Evolutionary conservation across 1,140 invertebrate species (phyloP), one percentile per base, ranked within the genome.

Genomic region (Harpegnathos saltator): DNA sequence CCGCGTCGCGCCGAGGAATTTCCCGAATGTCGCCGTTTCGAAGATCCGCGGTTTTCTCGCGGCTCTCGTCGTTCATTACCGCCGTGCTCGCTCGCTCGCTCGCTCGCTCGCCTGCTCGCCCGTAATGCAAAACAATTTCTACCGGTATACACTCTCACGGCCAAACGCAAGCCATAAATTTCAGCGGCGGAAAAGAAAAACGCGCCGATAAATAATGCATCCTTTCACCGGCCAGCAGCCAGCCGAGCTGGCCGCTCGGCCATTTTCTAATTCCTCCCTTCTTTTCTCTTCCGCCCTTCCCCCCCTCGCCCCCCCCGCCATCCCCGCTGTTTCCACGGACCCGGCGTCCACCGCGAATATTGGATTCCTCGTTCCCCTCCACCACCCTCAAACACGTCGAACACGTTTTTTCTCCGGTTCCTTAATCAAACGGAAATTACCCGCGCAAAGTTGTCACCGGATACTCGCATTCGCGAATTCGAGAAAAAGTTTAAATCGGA

Each of bases 401-500:
- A 56, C 50, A 44, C 69, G 15, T 54, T 69, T 66, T 84, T 63
- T 58, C 48, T 52, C 62, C 66, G 68, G 72, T 85, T 84, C 85
- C 85, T 91, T 91, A 90, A 91, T 91, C 89, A 92, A 93, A 91
- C 92, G 92, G 92, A 93, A 93, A 93, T 93, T 93, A 93, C 91
- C 92, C 86, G 89, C 83, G 88, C 87, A 88, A 91, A 91, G 90
- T 92, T 93, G 91, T 92, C 72, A 52, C 66, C 50, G 44, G 69
- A 63, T 69, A 58, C 50, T 56, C 73, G 54, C 58, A 88, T 89
- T 89, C 89, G 85, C 82, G 66, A 77, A 84, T 86, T 83, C 83
- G 84, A 86, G 91, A 93, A 91, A 92, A 93, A 92, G 89, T 93
- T 93, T 90, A 90, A 93, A 93, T 92, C 92, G 92, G 92, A 93